Base-by-base conservation (phyloP, 2,888 invertebrate species). In the Drosophila koepferae region DNA sequence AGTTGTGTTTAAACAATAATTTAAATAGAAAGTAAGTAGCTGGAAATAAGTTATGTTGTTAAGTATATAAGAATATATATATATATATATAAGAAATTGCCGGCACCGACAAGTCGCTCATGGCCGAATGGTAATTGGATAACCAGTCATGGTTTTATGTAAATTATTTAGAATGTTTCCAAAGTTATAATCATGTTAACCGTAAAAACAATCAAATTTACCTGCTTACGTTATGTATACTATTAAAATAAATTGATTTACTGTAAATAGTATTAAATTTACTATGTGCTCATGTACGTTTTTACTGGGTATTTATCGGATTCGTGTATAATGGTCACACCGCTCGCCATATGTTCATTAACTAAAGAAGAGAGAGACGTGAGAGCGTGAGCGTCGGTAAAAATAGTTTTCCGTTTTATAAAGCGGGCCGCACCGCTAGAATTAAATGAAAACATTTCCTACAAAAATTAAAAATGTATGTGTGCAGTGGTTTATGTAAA, bases 311-410 rank as follows among this genome's bases (percentile, higher is more conserved):
- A 60, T 72, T 66, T 58, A 3, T 61, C 10, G 36, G n/a, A 0
- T 9, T 18, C 1, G 3, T 9, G 0, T 0, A 0, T 16, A 1
- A 10, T 77, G 77, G 77, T 56, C 73, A 81, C 82, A 78, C 34
- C 36, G 65, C 40, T 7, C 0, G 16, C 46, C 82, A 78, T 81
- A 79, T 81, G 79, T 79, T 79, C 60, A 48, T 63, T 65, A 61
- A 41, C n/a, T 23, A 43, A 3, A 12, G 46, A 38, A 38, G 38
- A 71, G 66, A 73, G 69, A 60, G 55, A 20, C 63, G 55, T 55
- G 67, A 58, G 69, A 51, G 61, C 65, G 80, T 14, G 14, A 51
- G 51, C 72, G 64, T 82, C 76, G 70, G 83, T 80, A 80, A 61
- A 72, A 80, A 68, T 82, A 72, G 64, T 67, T 70, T 79, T 70